These are phyloP conservation scores for Dicrostonyx torquatus DNA, from an alignment of 2,797 vertebrate species.

Conservation along the genomic window DNA sequence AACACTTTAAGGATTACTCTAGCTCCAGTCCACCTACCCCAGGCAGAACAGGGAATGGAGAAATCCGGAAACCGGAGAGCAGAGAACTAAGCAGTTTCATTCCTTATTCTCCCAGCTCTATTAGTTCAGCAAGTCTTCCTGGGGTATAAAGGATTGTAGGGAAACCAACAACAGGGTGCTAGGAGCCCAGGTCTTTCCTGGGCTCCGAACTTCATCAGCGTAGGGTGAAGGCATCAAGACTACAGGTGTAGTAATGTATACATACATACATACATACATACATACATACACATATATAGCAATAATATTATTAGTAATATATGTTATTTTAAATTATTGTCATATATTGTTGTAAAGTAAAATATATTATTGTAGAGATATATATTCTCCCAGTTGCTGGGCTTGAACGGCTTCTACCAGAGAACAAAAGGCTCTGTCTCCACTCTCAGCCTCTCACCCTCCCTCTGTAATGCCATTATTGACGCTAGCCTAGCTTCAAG, in stretches of 20 bases:
- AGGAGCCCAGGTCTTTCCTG: neutral
- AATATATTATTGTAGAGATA: too few relatives aligned
- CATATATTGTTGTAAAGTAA: too few relatives aligned
- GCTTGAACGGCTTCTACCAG: neutral
- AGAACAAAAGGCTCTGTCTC: neutral
- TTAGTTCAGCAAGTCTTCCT: neutral
- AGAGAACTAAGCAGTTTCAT: neutral
- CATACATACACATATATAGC: too few relatives aligned
- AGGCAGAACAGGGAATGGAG: neutral
- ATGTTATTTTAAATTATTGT: too few relatives aligned
- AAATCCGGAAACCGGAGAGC: fast-evolving
- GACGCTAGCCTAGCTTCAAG: neutral
- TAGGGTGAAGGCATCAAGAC: too few relatives aligned
- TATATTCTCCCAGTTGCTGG: neutral
- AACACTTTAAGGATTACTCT: neutral
- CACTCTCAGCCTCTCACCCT: neutral
- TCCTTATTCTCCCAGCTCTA: neutral
- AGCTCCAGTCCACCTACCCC: neutral
- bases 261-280: too few relatives aligned
- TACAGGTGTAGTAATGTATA: too few relatives aligned
- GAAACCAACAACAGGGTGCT: neutral
- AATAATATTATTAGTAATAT: too few relatives aligned
- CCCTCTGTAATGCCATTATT: neutral
- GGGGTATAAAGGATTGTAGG: fast-evolving
- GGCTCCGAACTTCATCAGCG: neutral